Percentiles rank a stretch among this genome's conserved stretches.
Evolutionary conservation across 2,797 vertebrate genomes (phyloP).

Genomic region (Acanthurus tractus): DNA sequence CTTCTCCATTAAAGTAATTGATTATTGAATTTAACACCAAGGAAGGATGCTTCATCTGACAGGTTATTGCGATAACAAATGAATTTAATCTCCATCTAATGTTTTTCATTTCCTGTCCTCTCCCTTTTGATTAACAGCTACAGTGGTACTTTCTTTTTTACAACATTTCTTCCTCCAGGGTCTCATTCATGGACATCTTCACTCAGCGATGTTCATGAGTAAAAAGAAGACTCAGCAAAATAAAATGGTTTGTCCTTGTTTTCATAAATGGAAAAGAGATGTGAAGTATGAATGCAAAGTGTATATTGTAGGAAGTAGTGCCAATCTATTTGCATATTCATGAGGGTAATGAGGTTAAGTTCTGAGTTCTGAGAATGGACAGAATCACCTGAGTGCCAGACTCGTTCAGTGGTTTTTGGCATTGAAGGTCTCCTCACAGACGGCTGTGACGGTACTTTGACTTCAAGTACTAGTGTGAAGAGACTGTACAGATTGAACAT

Average conservation of each 20-base stretch:
- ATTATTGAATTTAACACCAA: slow-evolving; percentile 49
- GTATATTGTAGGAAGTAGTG: not conserved
- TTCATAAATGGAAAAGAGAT: not conserved
- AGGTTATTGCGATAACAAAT: slow-evolving; percentile 53
- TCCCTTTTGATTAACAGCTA: slow-evolving; percentile 50
- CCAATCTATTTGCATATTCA: not conserved
- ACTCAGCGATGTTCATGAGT: not conserved
- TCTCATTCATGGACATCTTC: slow-evolving; percentile 3
- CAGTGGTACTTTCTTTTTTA: slow-evolving; percentile 8
- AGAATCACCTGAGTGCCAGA: not conserved
- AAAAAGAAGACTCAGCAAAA: slow-evolving; percentile 14
- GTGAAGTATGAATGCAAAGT: not conserved
- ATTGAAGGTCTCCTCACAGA: not conserved
- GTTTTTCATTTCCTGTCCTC: slow-evolving; percentile 48
- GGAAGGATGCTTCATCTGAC: slow-evolving; percentile 16
- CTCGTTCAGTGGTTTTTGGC: not conserved
- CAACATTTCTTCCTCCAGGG: slow-evolving; percentile 5
- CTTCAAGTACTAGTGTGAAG: too few species aligned
- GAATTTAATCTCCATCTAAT: slow-evolving; percentile 52
- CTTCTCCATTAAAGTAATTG: slow-evolving; percentile 49
- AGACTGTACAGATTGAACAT: too few species aligned
- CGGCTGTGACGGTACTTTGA: not conserved
- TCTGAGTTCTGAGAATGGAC: not conserved
- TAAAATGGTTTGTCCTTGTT: not conserved
- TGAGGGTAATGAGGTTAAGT: not conserved